Conservation (phyloP, 2,888 invertebrate genomes). For the Protodeltote pygarga region DNA sequence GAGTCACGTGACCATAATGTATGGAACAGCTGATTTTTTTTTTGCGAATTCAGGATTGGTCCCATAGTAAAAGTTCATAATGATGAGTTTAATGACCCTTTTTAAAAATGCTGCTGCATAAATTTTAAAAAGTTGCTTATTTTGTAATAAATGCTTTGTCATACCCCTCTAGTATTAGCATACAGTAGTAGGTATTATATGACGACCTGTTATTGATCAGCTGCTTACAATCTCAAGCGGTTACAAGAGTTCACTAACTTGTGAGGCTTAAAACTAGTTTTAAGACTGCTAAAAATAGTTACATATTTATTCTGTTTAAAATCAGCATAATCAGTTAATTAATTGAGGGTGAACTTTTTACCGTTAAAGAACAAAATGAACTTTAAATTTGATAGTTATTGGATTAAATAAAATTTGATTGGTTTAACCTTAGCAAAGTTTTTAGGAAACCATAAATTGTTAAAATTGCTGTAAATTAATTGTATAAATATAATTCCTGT, state of each 20-base stretch:
- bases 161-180: no score
- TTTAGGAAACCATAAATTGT: conserved; percentile 3
- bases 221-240: conserved; percentile 20
- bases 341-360: not conserved
- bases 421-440: not conserved
- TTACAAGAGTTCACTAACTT: conserved; percentile 22
- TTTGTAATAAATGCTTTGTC: no score
- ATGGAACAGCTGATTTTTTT: no score
- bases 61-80: no score
- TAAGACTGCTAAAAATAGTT: conserved; percentile 8
- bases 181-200: no score
- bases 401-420: not conserved
- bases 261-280: conserved; percentile 29
- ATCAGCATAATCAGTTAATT: not conserved
- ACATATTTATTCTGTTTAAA: conserved; percentile 7
- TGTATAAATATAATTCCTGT: not conserved
- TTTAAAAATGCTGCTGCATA: no score
- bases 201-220: conserved; percentile 16
- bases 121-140: no score
- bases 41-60: no score
- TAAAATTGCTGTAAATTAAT: not conserved
- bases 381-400: not conserved
- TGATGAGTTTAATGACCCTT: no score
- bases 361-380: no score
- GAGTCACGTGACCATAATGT: no score